Percentiles rank a stretch among this genome's conserved stretches.
Evolutionary conservation across 2,113 vertebrate species (phyloP).

Genomic region (Puntigrus tetrazona): DNA sequence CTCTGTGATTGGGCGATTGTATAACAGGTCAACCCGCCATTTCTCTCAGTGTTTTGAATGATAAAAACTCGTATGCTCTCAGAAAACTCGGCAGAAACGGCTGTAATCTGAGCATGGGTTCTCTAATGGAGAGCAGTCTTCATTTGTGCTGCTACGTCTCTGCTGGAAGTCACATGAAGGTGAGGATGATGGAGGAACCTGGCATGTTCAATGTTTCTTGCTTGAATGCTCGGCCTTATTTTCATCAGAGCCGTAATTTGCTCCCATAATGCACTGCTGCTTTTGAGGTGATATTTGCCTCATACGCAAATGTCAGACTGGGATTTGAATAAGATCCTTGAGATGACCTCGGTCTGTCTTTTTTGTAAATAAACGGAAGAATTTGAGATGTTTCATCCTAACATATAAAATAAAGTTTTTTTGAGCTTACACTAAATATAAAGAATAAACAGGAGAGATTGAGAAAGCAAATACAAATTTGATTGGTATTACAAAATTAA

Average conservation of each 20-base stretch:
- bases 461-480: too few relatives aligned
- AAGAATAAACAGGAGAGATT: background rate
- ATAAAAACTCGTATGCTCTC: background rate
- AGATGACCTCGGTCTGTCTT: background rate
- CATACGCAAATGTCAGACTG: background rate
- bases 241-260: background rate
- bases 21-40: background rate
- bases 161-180: slow-evolving; percentile 7
- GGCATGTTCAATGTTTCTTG: slow-evolving; percentile 18
- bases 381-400: background rate
- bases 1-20: background rate
- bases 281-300: background rate
- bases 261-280: slow-evolving; percentile 8
- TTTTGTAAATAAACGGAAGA: background rate
- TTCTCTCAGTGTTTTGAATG: background rate
- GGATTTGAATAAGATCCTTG: background rate
- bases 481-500: background rate
- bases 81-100: background rate
- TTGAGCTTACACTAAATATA: background rate
- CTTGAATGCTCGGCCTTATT: slow-evolving; percentile 6
- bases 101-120: background rate
- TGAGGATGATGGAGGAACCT: slow-evolving; percentile 5
- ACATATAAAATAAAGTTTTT: background rate
- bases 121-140: slow-evolving; percentile 9
- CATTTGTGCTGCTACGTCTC: slow-evolving; percentile 1